These are phyloP conservation scores for Rissa tridactyla DNA, from an alignment of 2,113 vertebrate species.

Conservation along the genomic window DNA sequence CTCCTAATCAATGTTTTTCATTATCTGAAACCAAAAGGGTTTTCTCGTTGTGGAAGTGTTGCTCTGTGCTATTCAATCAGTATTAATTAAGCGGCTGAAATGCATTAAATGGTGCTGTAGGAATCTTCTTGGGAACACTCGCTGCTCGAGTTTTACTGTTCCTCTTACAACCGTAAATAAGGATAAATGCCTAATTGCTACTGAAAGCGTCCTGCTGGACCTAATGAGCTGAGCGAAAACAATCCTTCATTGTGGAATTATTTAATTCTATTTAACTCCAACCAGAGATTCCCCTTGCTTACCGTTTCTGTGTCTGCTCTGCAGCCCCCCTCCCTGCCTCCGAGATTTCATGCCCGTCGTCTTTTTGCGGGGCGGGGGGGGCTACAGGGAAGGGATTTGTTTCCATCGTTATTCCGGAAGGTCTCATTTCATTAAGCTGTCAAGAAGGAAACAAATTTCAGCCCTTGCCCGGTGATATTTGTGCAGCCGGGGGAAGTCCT, in stretches of 20 bases:
- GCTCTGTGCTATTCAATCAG: background rate
- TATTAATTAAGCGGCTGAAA: slow-evolving; percentile 20
- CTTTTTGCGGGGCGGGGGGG: fast-evolving
- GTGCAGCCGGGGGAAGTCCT: background rate
- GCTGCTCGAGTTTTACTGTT: slow-evolving; percentile 14
- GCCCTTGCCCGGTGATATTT: background rate
- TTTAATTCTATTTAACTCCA: background rate
- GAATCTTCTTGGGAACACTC: slow-evolving; percentile 15
- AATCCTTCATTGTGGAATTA: background rate
- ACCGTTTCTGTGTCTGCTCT: background rate
- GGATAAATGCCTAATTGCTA: slow-evolving; percentile 45
- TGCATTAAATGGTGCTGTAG: background rate
- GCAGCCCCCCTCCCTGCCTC: background rate
- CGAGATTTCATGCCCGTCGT: fast-evolving
- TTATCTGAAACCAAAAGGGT: background rate
- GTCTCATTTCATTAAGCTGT: background rate
- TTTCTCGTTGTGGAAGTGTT: background rate
- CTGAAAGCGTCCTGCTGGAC: slow-evolving; percentile 25
- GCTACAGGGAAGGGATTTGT: background rate
- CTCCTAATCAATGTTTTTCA: background rate
- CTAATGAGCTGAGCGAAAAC: slow-evolving; percentile 9
- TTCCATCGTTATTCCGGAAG: background rate
- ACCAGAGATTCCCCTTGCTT: background rate
- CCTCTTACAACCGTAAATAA: slow-evolving; percentile 38
- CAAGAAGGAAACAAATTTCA: background rate